Evolutionary conservation across 64 coral and sea anemone species (phyloP), one percentile per base, ranked within the genome.

Genomic region (Platygyra sinensis): DNA sequence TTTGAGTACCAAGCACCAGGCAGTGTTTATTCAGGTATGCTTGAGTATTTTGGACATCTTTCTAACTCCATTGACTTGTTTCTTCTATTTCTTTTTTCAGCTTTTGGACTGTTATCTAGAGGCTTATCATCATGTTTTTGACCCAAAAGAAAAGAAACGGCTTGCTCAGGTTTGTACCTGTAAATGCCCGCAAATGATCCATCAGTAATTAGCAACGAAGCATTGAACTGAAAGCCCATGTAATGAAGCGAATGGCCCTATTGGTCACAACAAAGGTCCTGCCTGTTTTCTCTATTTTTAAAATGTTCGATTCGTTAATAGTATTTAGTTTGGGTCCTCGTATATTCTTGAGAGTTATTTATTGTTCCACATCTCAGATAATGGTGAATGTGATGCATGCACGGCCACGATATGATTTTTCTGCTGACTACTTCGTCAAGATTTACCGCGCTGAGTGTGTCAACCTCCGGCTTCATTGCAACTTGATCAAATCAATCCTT

Each of bases 381-480:
- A 91, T 98, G 82, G 79, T 91, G 17, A 95, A 93, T 79, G 81
- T 95, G 25, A 87, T 95, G 36, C 62, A 86, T 10, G 82, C 86
- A 75, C 78, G 96, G 16, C 96, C 96, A 51, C 86, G 96, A 74
- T 95, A 95, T 80, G 96, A 98, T 64, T 93, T 98, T 31, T 91
- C 82, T 50, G 93, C 94, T 52, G 88, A 72, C 30, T 98, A 98
- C 64, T 95, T 98, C 69, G 91, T 98, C 17, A 92, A 94, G 61
- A 90, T 93, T 2, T 98, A 98, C 49, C 88, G 96, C 5, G 96
- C 96, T n/a, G 96, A 98, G 72, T 95, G 91, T 63, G 88, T 98
- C 29, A 90, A 87, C 31, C 64, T 98, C 52, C 87, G 96, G 30
- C 91, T 98, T 11, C 93, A 98, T 61, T 95, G 93, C 62, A 98